Evolutionary conservation across 1,140 invertebrate genomes (phyloP).

Genomic region (Scaptodrosophila lebanonensis): DNA sequence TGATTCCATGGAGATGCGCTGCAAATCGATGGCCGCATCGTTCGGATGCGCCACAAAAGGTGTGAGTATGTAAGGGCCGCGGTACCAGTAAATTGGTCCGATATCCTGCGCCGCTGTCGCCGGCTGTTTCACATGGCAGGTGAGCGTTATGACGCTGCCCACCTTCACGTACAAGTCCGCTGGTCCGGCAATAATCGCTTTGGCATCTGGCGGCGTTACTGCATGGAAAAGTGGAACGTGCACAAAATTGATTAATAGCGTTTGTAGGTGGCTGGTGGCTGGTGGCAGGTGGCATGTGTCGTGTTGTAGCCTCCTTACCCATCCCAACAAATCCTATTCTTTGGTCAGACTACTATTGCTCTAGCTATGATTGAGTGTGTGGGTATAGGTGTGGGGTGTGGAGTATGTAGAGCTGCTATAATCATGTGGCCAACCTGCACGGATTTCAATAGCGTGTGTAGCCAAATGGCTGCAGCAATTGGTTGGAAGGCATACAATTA

Average conservation of each 20-base stretch:
- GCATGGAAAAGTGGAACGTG: conserved; percentile 45
- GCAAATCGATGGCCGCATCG: conserved; percentile 76
- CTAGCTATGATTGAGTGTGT: neutral
- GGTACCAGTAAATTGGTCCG: conserved; percentile 91
- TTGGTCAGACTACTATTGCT: no score
- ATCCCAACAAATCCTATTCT: no score
- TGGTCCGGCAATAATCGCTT: conserved; percentile 87
- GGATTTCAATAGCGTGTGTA: conserved; percentile 28
- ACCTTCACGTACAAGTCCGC: conserved; percentile 90
- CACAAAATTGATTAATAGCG: conserved; percentile 64
- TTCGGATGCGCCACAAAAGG: conserved; percentile 77
- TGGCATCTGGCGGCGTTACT: conserved; percentile 83
- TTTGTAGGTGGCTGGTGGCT: conserved; percentile 26
- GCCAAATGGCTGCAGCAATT: no score
- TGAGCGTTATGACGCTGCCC: conserved; percentile 87
- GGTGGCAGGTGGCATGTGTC: no score
- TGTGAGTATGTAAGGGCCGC: conserved; percentile 78
- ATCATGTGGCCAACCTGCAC: conserved; percentile 20
- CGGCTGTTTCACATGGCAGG: conserved; percentile 89
- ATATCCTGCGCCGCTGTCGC: conserved; percentile 85
- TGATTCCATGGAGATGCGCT: conserved; percentile 75
- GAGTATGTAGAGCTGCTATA: neutral
- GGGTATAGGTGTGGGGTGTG: conserved; percentile 7
- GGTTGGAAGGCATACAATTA: conserved; percentile 5
- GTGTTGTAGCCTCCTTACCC: no score